Conservation (phyloP, 1,140 invertebrate genomes). For the Caerostris extrusa region DNA sequence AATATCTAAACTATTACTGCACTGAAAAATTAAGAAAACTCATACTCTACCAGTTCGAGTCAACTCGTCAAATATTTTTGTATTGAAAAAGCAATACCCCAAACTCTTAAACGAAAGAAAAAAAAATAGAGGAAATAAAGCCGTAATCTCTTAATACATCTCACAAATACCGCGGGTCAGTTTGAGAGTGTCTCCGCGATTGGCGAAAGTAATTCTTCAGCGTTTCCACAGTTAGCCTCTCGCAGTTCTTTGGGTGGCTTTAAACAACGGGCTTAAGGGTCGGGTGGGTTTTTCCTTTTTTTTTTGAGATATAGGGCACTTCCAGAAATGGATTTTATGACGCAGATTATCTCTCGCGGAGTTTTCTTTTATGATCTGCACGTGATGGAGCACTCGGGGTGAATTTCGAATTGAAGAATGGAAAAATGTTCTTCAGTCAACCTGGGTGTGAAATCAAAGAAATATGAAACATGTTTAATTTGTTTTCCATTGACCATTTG, state of each 20-base stretch:
- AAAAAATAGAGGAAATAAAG: neutral
- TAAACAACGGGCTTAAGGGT: neutral
- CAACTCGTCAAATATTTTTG: too few species aligned
- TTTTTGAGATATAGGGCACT: neutral
- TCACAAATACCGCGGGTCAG: constrained; percentile 34
- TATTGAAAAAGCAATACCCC: too few species aligned
- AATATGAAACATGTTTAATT: too few species aligned
- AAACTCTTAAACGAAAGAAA: neutral
- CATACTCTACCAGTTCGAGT: too few species aligned
- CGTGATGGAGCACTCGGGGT: neutral
- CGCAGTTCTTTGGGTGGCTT: neutral
- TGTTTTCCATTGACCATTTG: too few species aligned
- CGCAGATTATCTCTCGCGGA: neutral
- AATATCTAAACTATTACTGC: too few species aligned
- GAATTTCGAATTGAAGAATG: too few species aligned
- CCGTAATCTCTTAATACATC: constrained; percentile 27
- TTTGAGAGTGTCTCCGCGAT: neutral
- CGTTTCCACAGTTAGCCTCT: neutral
- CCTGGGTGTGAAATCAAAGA: too few species aligned
- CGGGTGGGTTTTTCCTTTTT: neutral
- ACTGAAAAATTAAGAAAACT: too few species aligned
- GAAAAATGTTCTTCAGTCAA: too few species aligned
- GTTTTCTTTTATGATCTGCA: constrained; percentile 23
- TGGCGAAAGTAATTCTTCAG: constrained; percentile 13
- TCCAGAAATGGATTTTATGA: constrained; percentile 36